phyloP scores from a whole-genome alignment of 2,113 vertebrate genomes.

The Pangasianodon gigas region DNA sequence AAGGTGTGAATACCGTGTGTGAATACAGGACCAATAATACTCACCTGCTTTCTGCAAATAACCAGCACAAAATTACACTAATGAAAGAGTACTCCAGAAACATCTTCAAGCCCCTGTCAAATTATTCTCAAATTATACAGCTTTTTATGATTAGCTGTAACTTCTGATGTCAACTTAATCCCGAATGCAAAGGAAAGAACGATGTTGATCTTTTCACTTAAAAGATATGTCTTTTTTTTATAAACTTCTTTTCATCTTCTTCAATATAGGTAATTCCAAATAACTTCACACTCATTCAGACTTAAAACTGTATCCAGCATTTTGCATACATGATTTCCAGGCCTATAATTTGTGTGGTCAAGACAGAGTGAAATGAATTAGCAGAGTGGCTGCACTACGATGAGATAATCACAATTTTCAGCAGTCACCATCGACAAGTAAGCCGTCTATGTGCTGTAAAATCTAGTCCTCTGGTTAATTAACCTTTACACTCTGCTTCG shows the following conservation, averaged over 20 bases:
- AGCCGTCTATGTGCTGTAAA: not conserved
- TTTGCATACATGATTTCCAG: not conserved
- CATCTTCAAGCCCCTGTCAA: not conserved
- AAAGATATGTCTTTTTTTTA: not conserved
- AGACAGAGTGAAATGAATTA: not conserved
- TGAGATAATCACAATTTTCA: not conserved
- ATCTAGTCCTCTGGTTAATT: not conserved
- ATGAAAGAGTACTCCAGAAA: not conserved
- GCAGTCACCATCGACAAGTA: not conserved
- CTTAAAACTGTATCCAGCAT: not conserved
- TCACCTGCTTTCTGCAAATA: not conserved
- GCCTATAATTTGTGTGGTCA: not conserved
- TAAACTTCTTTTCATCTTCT: not conserved
- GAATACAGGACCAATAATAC: not conserved
- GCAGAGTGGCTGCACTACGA: not conserved
- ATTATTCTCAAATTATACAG: not conserved
- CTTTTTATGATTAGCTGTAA: not conserved
- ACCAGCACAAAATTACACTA: not conserved
- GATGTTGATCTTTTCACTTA: not conserved
- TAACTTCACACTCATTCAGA: not conserved
- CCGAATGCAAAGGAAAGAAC: not conserved
- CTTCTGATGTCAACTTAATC: not conserved
- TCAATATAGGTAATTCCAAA: not conserved
- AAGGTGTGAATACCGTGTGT: constrained; percentile 28
- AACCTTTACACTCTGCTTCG: not conserved